A percentile compares a stretch with the other conserved stretches of the same genome.
Evolutionary conservation across 1,140 invertebrate genomes (phyloP).

Genomic region (Procambarus virginalis): DNA sequence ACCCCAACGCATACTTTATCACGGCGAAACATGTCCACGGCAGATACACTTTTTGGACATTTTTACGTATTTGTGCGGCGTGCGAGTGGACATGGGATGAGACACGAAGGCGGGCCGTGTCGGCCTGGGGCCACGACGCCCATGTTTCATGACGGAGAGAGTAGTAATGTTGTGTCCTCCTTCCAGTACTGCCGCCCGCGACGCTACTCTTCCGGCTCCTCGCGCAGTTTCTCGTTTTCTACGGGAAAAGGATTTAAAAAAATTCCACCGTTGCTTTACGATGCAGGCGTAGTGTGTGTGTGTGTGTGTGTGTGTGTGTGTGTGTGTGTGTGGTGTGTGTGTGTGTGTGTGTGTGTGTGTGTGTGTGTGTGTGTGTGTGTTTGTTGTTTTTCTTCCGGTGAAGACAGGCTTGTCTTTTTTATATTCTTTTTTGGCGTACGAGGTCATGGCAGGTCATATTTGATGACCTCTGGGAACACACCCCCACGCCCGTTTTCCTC

Average conservation of each 20-base stretch:
- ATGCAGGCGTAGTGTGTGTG: background rate
- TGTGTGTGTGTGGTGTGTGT: slow-evolving; percentile 24
- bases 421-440: background rate
- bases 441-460: background rate
- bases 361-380: no score
- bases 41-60: background rate
- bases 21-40: background rate
- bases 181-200: background rate
- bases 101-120: background rate
- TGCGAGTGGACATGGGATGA: background rate
- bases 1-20: slow-evolving; percentile 20
- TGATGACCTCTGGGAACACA: background rate
- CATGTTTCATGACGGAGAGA: background rate
- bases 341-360: no score
- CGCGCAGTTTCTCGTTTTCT: background rate
- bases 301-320: slow-evolving; percentile 36
- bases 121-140: background rate
- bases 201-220: background rate
- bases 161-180: background rate
- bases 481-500: no score
- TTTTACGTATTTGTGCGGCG: slow-evolving; percentile 19
- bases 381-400: background rate
- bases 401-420: background rate
- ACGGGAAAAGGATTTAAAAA: no score
- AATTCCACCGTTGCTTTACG: no score